Conservation (phyloP, 2,113 vertebrate species). For the Calonectris borealis region DNA sequence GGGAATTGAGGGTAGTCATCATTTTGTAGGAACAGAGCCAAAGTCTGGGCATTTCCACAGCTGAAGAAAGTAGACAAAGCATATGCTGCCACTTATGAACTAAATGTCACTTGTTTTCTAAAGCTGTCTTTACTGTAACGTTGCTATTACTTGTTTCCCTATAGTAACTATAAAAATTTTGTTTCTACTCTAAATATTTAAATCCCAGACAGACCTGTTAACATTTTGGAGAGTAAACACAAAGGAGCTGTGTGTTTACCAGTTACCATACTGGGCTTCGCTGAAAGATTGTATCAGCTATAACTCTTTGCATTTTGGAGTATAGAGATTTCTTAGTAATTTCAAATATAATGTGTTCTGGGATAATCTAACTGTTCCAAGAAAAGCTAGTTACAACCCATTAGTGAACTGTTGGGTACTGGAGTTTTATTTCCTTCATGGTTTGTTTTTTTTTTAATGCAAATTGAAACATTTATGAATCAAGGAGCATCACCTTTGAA, state of each 20-base stretch:
- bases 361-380: neutral
- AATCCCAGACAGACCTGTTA: constrained; percentile 23
- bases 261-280: rapidly evolving
- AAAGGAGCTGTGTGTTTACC: neutral
- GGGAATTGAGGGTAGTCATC: neutral
- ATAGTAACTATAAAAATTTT: constrained; percentile 26
- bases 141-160: constrained; percentile 13
- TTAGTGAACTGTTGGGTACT: neutral
- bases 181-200: constrained; percentile 61
- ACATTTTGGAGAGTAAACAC: constrained; percentile 15
- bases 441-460: neutral
- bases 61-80: neutral
- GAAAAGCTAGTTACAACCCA: neutral
- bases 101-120: constrained; percentile 49
- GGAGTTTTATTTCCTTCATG: neutral
- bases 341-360: neutral
- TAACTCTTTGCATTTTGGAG: neutral
- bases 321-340: neutral
- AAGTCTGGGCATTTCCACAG: neutral
- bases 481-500: neutral
- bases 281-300: neutral
- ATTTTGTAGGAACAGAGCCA: neutral
- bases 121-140: neutral
- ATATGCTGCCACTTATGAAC: neutral
- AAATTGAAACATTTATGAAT: neutral